Conservation (phyloP, 2,888 invertebrate genomes). For the Apotomis turbidana region DNA sequence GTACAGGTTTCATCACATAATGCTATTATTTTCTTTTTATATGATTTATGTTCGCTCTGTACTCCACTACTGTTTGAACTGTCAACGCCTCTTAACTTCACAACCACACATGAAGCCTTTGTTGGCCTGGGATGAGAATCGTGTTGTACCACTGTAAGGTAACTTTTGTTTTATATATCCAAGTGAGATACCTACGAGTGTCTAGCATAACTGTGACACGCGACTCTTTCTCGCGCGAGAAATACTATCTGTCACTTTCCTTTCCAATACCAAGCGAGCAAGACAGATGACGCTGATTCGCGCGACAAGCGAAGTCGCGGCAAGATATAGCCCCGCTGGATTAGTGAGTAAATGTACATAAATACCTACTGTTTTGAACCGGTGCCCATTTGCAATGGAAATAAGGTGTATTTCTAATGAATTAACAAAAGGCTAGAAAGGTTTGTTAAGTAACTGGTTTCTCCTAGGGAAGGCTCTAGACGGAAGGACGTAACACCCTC, state of each 20-base stretch:
- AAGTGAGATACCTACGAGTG: constrained; percentile 6
- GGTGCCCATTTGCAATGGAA: constrained; percentile 64
- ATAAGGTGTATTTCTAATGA: constrained; percentile 66
- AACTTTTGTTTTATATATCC: not conserved
- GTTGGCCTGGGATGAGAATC: not conserved
- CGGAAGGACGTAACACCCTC: constrained; percentile 38
- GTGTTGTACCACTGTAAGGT: not conserved
- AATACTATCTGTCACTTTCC: too few species aligned
- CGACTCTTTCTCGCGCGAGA: too few species aligned
- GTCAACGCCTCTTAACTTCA: not conserved
- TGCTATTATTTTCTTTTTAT: not conserved
- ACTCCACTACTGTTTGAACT: not conserved
- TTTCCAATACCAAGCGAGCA: too few species aligned
- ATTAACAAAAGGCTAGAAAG: constrained; percentile 75
- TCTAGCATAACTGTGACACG: too few species aligned
- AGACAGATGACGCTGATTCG: too few species aligned
- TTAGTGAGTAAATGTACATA: constrained; percentile 13
- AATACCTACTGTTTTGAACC: constrained; percentile 22
- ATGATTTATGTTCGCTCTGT: not conserved
- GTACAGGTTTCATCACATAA: not conserved
- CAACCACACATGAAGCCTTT: not conserved
- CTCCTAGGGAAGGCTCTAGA: constrained; percentile 51
- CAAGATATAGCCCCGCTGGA: not conserved
- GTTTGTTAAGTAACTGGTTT: constrained; percentile 53
- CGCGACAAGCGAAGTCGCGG: too few species aligned